Percentiles rank a stretch among this genome's conserved stretches.
phyloP scores from a whole-genome alignment of 92 coral and sea anemone genomes.

The Phenganax stokvisi region DNA sequence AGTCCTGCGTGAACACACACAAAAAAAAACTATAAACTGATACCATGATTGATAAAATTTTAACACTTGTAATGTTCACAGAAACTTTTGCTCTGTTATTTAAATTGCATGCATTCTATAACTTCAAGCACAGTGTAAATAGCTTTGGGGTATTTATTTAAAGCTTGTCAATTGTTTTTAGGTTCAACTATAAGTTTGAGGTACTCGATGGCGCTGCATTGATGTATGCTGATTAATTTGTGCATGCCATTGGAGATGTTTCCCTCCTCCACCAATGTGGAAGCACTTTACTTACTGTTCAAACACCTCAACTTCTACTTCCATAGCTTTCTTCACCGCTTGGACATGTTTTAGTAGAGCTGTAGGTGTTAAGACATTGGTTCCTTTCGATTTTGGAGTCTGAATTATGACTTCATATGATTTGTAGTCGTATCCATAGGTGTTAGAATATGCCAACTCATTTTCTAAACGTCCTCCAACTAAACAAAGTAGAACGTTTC shows the following conservation, averaged over 20 bases:
- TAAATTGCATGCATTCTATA: no score
- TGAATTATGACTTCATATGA: constrained; percentile 77
- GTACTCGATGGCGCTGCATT: no score
- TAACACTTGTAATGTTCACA: neutral
- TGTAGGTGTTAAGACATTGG: constrained; percentile 61
- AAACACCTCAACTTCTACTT: constrained; percentile 59
- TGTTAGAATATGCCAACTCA: constrained; percentile 68
- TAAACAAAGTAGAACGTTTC: constrained; percentile 18
- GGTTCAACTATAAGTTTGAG: no score
- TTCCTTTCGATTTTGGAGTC: constrained; percentile 75
- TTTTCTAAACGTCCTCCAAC: constrained; percentile 82
- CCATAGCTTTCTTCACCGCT: constrained; percentile 57
- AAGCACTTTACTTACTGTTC: constrained; percentile 37
- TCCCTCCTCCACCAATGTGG: neutral
- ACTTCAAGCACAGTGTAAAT: no score
- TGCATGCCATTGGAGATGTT: neutral
- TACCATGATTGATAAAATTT: neutral
- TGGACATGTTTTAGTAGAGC: constrained; percentile 67
- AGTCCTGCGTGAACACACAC: constrained; percentile 40
- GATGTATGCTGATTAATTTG: neutral
- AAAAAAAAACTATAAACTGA: neutral
- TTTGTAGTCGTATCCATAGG: constrained; percentile 55
- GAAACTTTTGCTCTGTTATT: no score
- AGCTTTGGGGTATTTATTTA: no score
- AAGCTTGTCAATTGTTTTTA: no score